Percentiles rank a stretch among this genome's conserved stretches.
Evolutionary conservation across 2,797 vertebrate genomes (phyloP).

Genomic region (Coregonus ussuriensis): DNA sequence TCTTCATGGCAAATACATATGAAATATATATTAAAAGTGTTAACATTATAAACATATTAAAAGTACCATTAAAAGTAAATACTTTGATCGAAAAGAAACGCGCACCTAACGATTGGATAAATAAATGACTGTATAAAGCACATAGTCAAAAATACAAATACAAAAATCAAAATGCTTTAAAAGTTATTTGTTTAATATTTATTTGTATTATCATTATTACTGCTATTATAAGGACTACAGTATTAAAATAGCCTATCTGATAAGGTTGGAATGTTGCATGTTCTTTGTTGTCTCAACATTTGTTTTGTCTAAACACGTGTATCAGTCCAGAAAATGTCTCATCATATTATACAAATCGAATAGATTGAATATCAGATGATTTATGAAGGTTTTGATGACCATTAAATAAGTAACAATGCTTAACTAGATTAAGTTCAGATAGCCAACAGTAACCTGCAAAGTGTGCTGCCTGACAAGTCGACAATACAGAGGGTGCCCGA

Average conservation of each 20-base stretch:
- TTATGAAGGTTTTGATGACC: background rate
- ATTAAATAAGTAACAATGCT: background rate
- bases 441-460: constrained; percentile 31
- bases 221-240: background rate
- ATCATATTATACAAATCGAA: background rate
- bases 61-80: constrained; percentile 12
- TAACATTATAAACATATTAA: too few relatives aligned
- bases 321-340: constrained; percentile 5
- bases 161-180: too few relatives aligned
- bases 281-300: background rate
- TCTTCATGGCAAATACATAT: too few relatives aligned
- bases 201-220: background rate
- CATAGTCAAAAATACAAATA: background rate
- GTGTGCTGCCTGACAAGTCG: constrained; percentile 41
- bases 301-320: background rate
- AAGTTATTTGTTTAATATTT: too few relatives aligned
- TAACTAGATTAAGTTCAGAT: constrained; percentile 47
- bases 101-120: background rate
- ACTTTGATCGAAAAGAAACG: background rate
- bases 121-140: background rate
- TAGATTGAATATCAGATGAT: background rate
- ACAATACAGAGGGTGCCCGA: constrained; percentile 70
- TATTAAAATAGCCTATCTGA: background rate
- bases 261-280: background rate
- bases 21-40: too few relatives aligned